phyloP scores from a whole-genome alignment of 2,113 vertebrate genomes.

The Hiodon alosoides region DNA sequence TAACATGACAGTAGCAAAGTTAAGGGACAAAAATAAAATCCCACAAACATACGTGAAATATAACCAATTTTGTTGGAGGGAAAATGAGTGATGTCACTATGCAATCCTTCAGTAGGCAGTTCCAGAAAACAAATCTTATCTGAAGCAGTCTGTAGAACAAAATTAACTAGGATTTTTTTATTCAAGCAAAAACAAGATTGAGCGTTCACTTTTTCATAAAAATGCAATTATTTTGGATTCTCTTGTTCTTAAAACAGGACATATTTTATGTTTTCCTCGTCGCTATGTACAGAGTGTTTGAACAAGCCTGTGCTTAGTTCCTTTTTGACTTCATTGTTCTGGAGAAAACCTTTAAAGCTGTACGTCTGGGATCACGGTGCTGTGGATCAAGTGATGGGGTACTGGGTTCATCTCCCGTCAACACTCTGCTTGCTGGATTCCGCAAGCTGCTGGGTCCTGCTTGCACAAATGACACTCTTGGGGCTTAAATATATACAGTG shows the following conservation, averaged over 20 bases:
- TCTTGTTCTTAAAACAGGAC: neutral
- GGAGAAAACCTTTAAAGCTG: neutral
- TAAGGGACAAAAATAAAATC: neutral
- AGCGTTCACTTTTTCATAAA: constrained; percentile 3
- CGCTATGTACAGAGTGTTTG: neutral
- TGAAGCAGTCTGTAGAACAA: neutral
- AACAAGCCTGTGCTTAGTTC: neutral
- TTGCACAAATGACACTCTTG: neutral
- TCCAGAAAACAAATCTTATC: constrained; percentile 16
- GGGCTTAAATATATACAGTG: neutral
- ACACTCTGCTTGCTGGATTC: neutral
- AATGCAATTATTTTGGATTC: neutral
- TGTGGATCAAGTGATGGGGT: neutral
- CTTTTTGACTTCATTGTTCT: neutral
- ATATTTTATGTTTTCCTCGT: neutral
- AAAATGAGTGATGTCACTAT: constrained; percentile 16
- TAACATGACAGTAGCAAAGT: neutral
- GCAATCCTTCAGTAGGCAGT: constrained; percentile 13
- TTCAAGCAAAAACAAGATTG: constrained; percentile 1
- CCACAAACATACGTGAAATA: neutral
- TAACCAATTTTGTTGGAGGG: neutral
- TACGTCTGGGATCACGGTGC: neutral
- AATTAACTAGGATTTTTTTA: neutral
- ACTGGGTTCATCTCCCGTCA: neutral
- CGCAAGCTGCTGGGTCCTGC: neutral